Evolutionary conservation across 2,888 invertebrate species (phyloP).

Genomic region (Athrips mouffetella): DNA sequence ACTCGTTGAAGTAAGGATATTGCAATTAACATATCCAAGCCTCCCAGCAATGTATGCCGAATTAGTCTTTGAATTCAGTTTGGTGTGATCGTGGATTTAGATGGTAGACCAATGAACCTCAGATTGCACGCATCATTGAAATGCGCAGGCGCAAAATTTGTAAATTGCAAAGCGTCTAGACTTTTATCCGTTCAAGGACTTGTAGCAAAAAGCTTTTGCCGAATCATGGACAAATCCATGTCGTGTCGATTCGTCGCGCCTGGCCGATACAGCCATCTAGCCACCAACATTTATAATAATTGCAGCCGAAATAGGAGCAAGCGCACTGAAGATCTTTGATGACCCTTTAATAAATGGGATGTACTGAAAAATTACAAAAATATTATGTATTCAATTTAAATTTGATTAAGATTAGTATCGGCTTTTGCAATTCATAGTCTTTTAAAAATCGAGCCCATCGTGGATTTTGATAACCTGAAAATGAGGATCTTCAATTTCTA

Average conservation of each 20-base stretch:
- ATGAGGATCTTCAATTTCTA: too few species aligned
- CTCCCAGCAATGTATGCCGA: too few species aligned
- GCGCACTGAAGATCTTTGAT: constrained; percentile 32
- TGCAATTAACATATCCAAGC: too few species aligned
- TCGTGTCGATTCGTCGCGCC: constrained; percentile 54
- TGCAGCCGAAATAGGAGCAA: constrained; percentile 43
- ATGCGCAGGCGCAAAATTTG: constrained; percentile 69
- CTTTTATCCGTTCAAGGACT: constrained; percentile 62
- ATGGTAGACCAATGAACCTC: constrained; percentile 64
- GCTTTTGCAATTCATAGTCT: too few species aligned
- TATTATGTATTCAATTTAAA: too few species aligned
- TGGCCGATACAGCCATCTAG: constrained; percentile 28
- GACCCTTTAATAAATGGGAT: constrained; percentile 10
- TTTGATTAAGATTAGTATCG: too few species aligned
- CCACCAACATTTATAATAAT: constrained; percentile 35
- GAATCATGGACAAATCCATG: constrained; percentile 40
- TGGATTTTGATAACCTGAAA: too few species aligned
- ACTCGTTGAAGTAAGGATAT: too few species aligned
- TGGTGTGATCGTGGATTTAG: constrained; percentile 43
- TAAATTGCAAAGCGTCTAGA: constrained; percentile 69
- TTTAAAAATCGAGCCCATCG: too few species aligned
- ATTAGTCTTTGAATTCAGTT: too few species aligned
- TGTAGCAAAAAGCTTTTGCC: constrained; percentile 47
- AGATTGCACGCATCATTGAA: constrained; percentile 64
- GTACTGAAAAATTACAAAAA: too few species aligned